Conservation (phyloP, 2,797 vertebrate species). For the Enteromius unitaeniatus region DNA sequence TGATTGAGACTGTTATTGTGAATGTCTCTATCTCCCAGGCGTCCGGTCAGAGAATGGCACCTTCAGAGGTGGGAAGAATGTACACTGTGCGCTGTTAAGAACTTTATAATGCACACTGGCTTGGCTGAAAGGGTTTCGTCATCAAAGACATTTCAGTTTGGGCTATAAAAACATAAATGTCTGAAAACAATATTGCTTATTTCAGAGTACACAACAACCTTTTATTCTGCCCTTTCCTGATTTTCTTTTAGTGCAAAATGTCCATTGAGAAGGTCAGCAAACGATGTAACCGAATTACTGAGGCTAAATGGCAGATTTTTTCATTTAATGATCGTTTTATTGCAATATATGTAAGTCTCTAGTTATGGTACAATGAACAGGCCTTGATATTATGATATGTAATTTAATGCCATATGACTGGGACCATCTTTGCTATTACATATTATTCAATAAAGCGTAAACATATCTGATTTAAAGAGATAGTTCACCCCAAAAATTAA, state of each 20-base stretch:
- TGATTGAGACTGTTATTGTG: conserved; percentile 51
- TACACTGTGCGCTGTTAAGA: conserved; percentile 11
- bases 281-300: conserved; percentile 47
- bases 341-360: conserved; percentile 50
- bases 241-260: conserved; percentile 60
- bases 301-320: conserved; percentile 43
- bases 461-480: background rate
- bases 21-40: conserved; percentile 51
- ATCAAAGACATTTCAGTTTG: background rate
- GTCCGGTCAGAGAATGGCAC: conserved; percentile 35
- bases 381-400: conserved; percentile 44
- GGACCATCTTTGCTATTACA: conserved; percentile 56
- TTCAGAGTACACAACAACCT: conserved; percentile 19
- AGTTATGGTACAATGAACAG: conserved; percentile 45
- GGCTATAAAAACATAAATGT: background rate
- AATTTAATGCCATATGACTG: conserved; percentile 2
- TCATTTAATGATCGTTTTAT: conserved; percentile 53
- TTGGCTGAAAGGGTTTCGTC: background rate
- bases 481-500: background rate
- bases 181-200: conserved; percentile 35
- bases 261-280: conserved; percentile 49
- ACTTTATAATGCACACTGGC: conserved; percentile 19
- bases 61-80: conserved; percentile 32
- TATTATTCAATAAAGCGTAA: conserved; percentile 24
- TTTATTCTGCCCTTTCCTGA: conserved; percentile 52